These are phyloP conservation scores for Tenualosa ilisha DNA, from an alignment of 2,797 vertebrate species.

Conservation along the genomic window DNA sequence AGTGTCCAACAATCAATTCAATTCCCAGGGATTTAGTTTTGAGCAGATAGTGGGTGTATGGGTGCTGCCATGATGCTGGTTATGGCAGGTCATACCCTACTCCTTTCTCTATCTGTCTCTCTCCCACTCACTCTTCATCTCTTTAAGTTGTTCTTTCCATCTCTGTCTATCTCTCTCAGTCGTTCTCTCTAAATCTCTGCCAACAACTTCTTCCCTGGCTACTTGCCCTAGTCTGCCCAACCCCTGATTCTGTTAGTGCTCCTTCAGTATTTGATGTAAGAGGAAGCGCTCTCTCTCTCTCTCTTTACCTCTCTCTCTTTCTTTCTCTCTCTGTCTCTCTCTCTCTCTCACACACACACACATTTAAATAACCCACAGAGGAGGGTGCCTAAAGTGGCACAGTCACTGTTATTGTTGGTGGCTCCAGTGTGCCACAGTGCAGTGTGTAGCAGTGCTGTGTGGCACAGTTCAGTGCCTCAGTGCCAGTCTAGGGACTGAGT, in stretches of 20 bases:
- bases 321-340: background rate
- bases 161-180: too few relatives aligned
- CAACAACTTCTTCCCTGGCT: too few relatives aligned
- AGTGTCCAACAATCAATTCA: background rate
- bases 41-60: background rate
- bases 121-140: too few relatives aligned
- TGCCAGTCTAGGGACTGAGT: background rate
- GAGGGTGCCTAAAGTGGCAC: background rate
- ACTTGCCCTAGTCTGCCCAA: too few relatives aligned
- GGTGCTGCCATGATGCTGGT: background rate
- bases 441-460: background rate
- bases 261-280: too few relatives aligned
- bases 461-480: background rate
- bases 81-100: background rate
- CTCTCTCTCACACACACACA: too few relatives aligned
- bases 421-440: background rate
- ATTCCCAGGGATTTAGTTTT: background rate
- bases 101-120: background rate
- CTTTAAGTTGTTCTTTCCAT: too few relatives aligned
- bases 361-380: background rate
- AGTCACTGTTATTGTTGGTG: background rate
- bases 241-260: too few relatives aligned
- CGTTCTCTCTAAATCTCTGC: too few relatives aligned
- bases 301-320: background rate
- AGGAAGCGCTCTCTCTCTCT: background rate